phyloP scores from a whole-genome alignment of 2,888 invertebrate genomes.

The Rhopalosiphum nymphaeae region DNA sequence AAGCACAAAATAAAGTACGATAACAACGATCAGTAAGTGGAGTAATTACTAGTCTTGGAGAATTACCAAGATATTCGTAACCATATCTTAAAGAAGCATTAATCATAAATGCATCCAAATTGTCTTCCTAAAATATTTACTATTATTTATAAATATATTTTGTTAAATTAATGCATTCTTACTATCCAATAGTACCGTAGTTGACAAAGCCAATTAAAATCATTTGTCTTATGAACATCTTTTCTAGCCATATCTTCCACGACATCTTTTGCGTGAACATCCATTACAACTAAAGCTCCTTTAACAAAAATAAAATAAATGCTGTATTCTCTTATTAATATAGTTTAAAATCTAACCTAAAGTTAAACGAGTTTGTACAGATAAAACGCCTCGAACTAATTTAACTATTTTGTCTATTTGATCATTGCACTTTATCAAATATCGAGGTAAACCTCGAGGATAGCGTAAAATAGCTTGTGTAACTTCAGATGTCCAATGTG shows the following conservation, averaged over 20 bases:
- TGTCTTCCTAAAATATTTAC: constrained; percentile 71
- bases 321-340: not conserved
- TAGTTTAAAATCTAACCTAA: constrained; percentile 74
- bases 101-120: constrained; percentile 85
- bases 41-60: constrained; percentile 89
- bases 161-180: constrained; percentile 66
- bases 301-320: constrained; percentile 42
- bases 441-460: constrained; percentile 74
- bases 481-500: constrained; percentile 93
- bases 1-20: constrained; percentile 90
- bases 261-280: constrained; percentile 93
- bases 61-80: constrained; percentile 95
- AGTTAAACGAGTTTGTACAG: constrained; percentile 88
- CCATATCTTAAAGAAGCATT: constrained; percentile 91
- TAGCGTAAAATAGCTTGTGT: constrained; percentile 80
- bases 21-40: constrained; percentile 94
- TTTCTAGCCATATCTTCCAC: constrained; percentile 78
- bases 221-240: constrained; percentile 79
- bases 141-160: not conserved
- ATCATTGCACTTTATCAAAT: constrained; percentile 79
- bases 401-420: constrained; percentile 83
- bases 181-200: constrained; percentile 90
- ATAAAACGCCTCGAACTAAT: constrained; percentile 88
- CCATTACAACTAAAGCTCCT: constrained; percentile 91
- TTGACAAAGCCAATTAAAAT: constrained; percentile 92